These are phyloP conservation scores for Liposcelis brunnea DNA, from an alignment of 2,888 invertebrate species.

Conservation along the genomic window DNA sequence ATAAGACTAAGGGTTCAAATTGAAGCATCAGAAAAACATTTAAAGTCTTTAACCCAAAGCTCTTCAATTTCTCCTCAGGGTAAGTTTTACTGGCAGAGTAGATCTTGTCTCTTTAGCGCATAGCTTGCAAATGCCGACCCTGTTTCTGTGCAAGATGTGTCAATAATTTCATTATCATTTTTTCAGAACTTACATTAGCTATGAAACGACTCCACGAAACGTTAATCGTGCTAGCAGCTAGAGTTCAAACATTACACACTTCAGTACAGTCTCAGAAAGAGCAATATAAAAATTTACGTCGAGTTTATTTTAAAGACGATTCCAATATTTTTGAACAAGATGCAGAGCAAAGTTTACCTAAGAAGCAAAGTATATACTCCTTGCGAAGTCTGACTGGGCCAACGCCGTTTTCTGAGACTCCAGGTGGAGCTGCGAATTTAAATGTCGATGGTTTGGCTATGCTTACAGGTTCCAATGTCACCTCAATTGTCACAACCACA, in stretches of 20 bases:
- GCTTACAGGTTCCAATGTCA: not conserved
- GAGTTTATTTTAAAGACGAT: slow-evolving; percentile 57
- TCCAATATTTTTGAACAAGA: slow-evolving; percentile 53
- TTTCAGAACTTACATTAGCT: slow-evolving; percentile 55
- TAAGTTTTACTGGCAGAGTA: no score
- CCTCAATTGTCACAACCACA: not conserved
- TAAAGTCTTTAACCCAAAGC: slow-evolving; percentile 45
- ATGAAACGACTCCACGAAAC: slow-evolving; percentile 72
- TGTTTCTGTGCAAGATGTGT: no score
- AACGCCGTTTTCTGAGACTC: slow-evolving; percentile 1
- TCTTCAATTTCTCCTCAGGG: slow-evolving; percentile 48
- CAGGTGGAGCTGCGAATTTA: slow-evolving; percentile 1
- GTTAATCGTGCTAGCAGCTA: slow-evolving; percentile 72
- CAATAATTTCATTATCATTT: slow-evolving; percentile 1
- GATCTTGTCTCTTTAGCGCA: no score
- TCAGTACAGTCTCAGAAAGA: slow-evolving; percentile 36
- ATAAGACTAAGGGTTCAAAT: slow-evolving; percentile 50
- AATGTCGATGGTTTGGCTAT: slow-evolving; percentile 3
- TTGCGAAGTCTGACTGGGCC: slow-evolving; percentile 2
- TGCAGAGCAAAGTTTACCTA: not conserved
- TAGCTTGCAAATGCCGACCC: no score
- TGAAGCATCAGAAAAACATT: slow-evolving; percentile 51
- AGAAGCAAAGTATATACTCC: not conserved
- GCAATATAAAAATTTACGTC: slow-evolving; percentile 63
- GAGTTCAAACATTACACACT: slow-evolving; percentile 60